These are phyloP conservation scores for Nomada goodeniana DNA, from an alignment of 2,888 invertebrate genomes.

Conservation along the genomic window DNA sequence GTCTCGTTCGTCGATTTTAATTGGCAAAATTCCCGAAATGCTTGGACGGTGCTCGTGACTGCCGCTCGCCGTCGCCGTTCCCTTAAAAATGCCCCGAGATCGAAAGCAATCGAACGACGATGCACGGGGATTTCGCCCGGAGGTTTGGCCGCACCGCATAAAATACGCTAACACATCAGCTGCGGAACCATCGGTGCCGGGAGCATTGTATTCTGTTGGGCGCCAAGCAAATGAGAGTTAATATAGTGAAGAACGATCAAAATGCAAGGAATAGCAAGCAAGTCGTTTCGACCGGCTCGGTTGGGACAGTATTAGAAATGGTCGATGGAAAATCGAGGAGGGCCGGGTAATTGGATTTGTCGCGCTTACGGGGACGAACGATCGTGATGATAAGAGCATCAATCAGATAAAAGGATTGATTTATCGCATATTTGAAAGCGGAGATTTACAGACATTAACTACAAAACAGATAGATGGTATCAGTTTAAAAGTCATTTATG, in stretches of 20 bases:
- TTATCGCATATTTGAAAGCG: neutral
- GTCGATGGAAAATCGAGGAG: too few species aligned
- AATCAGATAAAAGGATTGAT: neutral
- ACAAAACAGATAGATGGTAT: neutral
- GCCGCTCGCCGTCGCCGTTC: constrained; percentile 17
- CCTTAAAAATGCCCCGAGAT: constrained; percentile 46
- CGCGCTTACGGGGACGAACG: too few species aligned
- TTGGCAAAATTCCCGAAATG: constrained; percentile 71
- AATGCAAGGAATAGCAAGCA: too few species aligned
- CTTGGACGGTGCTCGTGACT: constrained; percentile 55
- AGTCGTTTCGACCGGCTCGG: too few species aligned
- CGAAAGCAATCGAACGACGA: constrained; percentile 51
- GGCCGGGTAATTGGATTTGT: too few species aligned
- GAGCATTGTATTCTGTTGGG: too few species aligned
- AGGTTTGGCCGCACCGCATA: too few species aligned
- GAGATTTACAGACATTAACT: neutral
- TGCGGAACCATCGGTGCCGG: too few species aligned
- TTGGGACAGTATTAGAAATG: too few species aligned
- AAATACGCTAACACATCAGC: neutral
- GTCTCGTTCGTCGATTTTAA: constrained; percentile 69
- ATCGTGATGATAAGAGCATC: too few species aligned
- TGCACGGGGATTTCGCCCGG: neutral
- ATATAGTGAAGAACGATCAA: too few species aligned
- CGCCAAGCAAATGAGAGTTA: too few species aligned
- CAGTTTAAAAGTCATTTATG: neutral